A percentile compares a stretch with the other conserved stretches of the same genome.
phyloP scores from a whole-genome alignment of 1,140 invertebrate species.

The Neomicropteryx cornuta region DNA sequence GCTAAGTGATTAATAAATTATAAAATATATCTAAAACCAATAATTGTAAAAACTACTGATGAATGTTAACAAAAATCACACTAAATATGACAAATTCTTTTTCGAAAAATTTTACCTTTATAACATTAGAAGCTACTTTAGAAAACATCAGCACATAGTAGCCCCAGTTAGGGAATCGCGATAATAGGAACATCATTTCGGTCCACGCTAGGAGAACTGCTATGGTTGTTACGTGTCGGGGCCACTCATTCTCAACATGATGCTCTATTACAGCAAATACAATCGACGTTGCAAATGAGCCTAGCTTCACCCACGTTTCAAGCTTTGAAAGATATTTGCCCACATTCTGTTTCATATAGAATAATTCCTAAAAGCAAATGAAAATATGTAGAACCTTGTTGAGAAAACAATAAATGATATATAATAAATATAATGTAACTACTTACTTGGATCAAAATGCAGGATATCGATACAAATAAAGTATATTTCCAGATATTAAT shows the following conservation, averaged over 20 bases:
- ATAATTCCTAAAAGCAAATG: conserved; percentile 24
- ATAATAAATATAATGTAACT: neutral
- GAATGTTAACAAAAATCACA: no score
- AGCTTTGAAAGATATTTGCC: conserved; percentile 31
- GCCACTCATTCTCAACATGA: conserved; percentile 25
- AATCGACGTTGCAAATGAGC: conserved; percentile 24
- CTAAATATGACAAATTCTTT: no score
- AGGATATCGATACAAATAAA: conserved; percentile 22
- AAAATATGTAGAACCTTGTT: neutral
- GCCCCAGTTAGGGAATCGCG: conserved; percentile 40
- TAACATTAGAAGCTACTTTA: conserved; percentile 34
- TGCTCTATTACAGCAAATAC: conserved; percentile 18
- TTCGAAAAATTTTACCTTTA: conserved; percentile 35
- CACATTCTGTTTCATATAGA: conserved; percentile 31
- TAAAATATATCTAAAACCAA: no score
- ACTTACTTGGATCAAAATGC: conserved; percentile 29
- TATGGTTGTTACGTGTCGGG: conserved; percentile 36
- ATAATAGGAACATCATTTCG: conserved; percentile 41
- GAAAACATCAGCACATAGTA: conserved; percentile 43
- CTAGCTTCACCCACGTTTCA: conserved; percentile 37
- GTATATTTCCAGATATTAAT: conserved; percentile 21
- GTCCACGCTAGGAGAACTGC: conserved; percentile 40
- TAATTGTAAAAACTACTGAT: no score
- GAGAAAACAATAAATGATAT: conserved; percentile 20
- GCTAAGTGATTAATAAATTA: no score